phyloP scores from a whole-genome alignment of 64 coral and sea anemone genomes.

The Stichodactyla mertensii region DNA sequence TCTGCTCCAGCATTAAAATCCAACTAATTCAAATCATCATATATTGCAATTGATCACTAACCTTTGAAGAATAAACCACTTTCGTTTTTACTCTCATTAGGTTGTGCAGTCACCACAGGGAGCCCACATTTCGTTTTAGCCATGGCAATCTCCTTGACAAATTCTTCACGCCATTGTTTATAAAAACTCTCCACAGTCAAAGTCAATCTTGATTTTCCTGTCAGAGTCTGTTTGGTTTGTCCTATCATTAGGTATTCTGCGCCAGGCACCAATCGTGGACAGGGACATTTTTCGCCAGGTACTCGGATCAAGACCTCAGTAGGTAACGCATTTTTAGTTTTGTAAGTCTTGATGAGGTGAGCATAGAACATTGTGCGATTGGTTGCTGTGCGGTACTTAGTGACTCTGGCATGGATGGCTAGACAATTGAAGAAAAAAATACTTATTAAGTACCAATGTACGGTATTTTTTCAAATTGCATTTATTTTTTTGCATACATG shows the following conservation, averaged over 20 bases:
- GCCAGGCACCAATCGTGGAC: neutral
- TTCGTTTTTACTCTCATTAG: neutral
- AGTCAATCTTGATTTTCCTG: slow-evolving; percentile 4
- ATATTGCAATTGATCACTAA: neutral
- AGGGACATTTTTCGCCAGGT: neutral
- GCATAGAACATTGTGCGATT: slow-evolving; percentile 24
- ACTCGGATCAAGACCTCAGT: neutral
- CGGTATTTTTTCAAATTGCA: neutral
- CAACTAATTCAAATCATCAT: neutral
- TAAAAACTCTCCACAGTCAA: neutral
- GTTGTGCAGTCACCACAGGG: neutral
- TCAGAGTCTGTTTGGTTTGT: neutral
- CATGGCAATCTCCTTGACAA: neutral
- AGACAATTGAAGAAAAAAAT: neutral
- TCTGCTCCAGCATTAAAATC: neutral
- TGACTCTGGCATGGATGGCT: slow-evolving; percentile 16
- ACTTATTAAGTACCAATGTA: neutral
- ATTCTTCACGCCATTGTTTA: neutral
- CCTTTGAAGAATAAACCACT: neutral
- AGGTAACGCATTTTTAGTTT: neutral
- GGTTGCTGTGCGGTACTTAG: neutral
- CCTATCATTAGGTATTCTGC: slow-evolving; percentile 15
- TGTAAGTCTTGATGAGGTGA: neutral
- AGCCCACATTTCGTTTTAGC: neutral
- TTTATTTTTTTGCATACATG: too few relatives aligned